phyloP scores from a whole-genome alignment of 1,140 invertebrate species.

The Aethina tumida region DNA sequence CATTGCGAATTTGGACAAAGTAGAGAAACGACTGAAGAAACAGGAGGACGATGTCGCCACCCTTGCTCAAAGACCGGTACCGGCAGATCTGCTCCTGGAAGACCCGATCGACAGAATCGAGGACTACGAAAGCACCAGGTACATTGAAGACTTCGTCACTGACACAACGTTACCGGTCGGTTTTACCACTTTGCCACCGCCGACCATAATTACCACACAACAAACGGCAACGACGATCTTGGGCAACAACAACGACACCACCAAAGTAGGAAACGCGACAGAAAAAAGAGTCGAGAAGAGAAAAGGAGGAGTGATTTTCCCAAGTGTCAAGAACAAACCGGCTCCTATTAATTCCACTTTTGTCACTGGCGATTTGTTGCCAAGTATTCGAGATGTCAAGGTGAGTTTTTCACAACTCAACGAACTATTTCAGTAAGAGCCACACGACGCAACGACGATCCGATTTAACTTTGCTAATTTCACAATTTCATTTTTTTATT shows the following conservation, averaged over 20 bases:
- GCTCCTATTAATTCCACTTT: constrained; percentile 72
- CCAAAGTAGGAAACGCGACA: constrained; percentile 37
- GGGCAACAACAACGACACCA: constrained; percentile 25
- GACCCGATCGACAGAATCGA: constrained; percentile 68
- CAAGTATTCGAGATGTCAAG: constrained; percentile 70
- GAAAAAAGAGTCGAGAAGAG: constrained; percentile 40
- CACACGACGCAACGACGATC: too few species aligned
- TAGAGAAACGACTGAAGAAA: constrained; percentile 72
- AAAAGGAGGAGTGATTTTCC: constrained; percentile 77
- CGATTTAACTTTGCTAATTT: too few species aligned
- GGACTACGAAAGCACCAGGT: constrained; percentile 56
- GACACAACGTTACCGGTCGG: constrained; percentile 29
- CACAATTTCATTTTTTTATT: too few species aligned
- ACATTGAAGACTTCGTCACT: constrained; percentile 22
- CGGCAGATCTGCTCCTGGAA: constrained; percentile 54
- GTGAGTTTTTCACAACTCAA: too few species aligned
- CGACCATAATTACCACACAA: constrained; percentile 32
- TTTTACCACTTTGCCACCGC: constrained; percentile 33
- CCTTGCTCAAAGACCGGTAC: constrained; percentile 58
- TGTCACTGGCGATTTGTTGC: constrained; percentile 56
- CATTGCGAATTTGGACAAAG: constrained; percentile 75
- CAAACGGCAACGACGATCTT: constrained; percentile 25
- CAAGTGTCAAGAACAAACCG: constrained; percentile 82
- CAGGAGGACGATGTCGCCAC: constrained; percentile 67
- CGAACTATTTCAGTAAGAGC: too few species aligned